Evolutionary conservation across 2,797 vertebrate species (phyloP).

Genomic region (Paratrypauchen microcephalus): DNA sequence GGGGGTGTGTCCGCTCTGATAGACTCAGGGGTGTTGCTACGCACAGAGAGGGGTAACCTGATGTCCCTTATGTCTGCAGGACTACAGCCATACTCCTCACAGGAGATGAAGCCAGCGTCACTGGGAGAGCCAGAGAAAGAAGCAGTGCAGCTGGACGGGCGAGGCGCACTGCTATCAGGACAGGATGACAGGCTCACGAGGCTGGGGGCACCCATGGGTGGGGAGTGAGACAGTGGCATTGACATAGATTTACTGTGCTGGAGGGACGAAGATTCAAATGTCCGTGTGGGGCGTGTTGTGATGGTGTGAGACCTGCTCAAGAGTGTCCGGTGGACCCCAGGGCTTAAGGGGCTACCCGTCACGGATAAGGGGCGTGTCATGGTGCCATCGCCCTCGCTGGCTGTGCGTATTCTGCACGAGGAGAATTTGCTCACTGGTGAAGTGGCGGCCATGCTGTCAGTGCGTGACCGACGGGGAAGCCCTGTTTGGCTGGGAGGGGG

Average conservation of each 20-base stretch:
- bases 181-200: constrained; percentile 84
- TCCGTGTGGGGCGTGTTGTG: constrained; percentile 71
- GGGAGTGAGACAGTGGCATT: constrained; percentile 88
- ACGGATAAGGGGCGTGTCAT: constrained; percentile 82
- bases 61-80: constrained; percentile 81
- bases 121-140: constrained; percentile 92
- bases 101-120: constrained; percentile 91
- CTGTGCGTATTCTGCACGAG: constrained; percentile 88
- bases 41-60: constrained; percentile 73
- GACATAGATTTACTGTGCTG: constrained; percentile 93
- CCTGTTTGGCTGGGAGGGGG: constrained; percentile 93
- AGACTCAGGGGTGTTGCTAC: constrained; percentile 91
- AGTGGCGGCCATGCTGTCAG: constrained; percentile 86
- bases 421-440: constrained; percentile 80
- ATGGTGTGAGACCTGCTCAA: constrained; percentile 89
- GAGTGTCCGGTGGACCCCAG: constrained; percentile 81
- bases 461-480: constrained; percentile 86
- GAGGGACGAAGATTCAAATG: constrained; percentile 77
- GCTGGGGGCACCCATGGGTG: constrained; percentile 80
- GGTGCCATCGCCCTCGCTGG: constrained; percentile 91
- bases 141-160: constrained; percentile 88
- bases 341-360: constrained; percentile 88
- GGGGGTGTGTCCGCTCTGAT: constrained; percentile 86
- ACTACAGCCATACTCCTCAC: constrained; percentile 92
- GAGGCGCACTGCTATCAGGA: constrained; percentile 79